A percentile compares a stretch with the other conserved stretches of the same genome.
Evolutionary conservation across 1,140 invertebrate genomes (phyloP).

Genomic region (Papilio xuthus): DNA sequence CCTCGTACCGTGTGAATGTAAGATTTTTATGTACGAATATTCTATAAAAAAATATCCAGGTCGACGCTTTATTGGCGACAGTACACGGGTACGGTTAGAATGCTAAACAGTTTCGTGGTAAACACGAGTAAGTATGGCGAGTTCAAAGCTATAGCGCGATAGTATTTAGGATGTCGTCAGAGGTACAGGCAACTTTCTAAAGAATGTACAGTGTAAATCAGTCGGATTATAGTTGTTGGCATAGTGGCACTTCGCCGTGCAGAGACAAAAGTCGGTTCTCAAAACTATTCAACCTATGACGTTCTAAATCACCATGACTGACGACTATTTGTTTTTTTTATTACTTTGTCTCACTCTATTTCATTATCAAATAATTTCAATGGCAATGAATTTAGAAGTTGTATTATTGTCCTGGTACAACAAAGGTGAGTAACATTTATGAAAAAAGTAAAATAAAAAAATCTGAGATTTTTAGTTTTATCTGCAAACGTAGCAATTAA

Average conservation of each 20-base stretch:
- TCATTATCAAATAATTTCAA: constrained; percentile 9
- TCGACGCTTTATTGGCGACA: constrained; percentile 72
- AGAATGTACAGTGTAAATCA: constrained; percentile 44
- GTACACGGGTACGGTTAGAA: constrained; percentile 70
- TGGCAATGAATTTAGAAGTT: not conserved
- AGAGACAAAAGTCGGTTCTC: constrained; percentile 68
- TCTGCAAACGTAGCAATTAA: constrained; percentile 32
- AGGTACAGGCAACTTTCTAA: constrained; percentile 9
- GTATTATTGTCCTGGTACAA: not conserved
- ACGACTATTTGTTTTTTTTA: constrained; percentile 7
- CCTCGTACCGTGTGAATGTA: constrained; percentile 64
- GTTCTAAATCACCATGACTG: constrained; percentile 42
- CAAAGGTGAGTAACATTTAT: not conserved
- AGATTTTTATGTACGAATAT: constrained; percentile 66
- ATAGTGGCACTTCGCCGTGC: constrained; percentile 50
- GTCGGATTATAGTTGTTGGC: constrained; percentile 61
- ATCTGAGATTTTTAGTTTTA: not conserved
- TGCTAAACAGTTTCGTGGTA: constrained; percentile 78
- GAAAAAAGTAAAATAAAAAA: constrained; percentile 12
- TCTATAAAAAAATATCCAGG: constrained; percentile 72
- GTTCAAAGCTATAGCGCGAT: constrained; percentile 30
- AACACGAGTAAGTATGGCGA: constrained; percentile 63
- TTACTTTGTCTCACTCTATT: not conserved
- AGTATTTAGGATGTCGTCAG: constrained; percentile 4
- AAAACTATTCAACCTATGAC: constrained; percentile 64